Evolutionary conservation across 1,140 invertebrate genomes (phyloP), one percentile per base, ranked within the genome.

Genomic region (Vollenhovia emeryi): DNA sequence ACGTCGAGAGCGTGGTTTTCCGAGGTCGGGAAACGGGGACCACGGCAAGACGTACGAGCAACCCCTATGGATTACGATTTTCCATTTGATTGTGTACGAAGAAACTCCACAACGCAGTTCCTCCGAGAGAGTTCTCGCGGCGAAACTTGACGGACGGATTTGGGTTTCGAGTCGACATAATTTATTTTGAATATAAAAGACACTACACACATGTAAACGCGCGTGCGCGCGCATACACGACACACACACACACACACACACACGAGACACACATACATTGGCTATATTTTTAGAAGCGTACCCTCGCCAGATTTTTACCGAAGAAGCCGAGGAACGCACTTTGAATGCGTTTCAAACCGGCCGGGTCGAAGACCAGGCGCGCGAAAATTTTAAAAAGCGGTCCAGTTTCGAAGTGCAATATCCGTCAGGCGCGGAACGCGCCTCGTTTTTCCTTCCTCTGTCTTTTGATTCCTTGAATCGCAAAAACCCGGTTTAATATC

Each of bases 401-500:
- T 88, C 87, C 86, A 88, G 45, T 55, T 69, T 50, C 4, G 84
- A 78, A 57, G 73, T 87, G 50, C 87, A 85, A 85, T 85, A 87
- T 82, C 78, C 78, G 78, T 71, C 66, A 66, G 55, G n/a, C 60
- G 60, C 45, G 52, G n/a, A 73, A 88, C 9, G 76, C 64, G 40
- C 71, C 85, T 88, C 78, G 64, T 83, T 57, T 36, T 75, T 78
- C 64, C 78, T 88, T 83, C 84, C 76, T 84, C 73, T 84, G 24
- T 76, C 55, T 87, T 88, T 89, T 73, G 6, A 89, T 86, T 86
- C 84, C 69, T 59, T 50, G 50, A 43, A 52, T 85, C 59, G 43
- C 69, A 36, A 62, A 50, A 62, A 50, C 55, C 18, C 48, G 45
- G 55, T 36, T n/a, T 43, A 60, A 40, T n/a, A 55, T 57, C n/a